Evolutionary conservation across 2,888 invertebrate species (phyloP).

Genomic region (Clostera curtula): DNA sequence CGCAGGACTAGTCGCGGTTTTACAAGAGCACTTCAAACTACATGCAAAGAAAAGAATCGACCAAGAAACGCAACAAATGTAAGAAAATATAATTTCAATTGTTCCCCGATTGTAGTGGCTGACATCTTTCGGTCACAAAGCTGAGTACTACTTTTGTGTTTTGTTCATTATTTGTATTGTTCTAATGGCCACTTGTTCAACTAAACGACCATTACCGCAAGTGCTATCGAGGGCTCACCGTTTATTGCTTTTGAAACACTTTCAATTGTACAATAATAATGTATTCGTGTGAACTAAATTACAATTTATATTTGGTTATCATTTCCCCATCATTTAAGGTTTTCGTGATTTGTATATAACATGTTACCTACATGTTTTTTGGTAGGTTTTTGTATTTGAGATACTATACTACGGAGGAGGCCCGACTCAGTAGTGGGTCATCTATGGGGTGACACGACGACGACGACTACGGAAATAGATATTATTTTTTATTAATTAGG

Average conservation of each 20-base stretch:
- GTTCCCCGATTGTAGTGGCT: constrained; percentile 34
- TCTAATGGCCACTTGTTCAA: constrained; percentile 39
- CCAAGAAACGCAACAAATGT: constrained; percentile 62
- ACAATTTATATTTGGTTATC: too few species aligned
- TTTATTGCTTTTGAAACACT: constrained; percentile 36
- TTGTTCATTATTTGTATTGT: constrained; percentile 59
- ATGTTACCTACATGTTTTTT: too few species aligned
- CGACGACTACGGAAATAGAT: too few species aligned
- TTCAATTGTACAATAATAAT: constrained; percentile 11
- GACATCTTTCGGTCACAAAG: constrained; percentile 63
- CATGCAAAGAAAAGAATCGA: constrained; percentile 43
- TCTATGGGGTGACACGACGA: too few species aligned
- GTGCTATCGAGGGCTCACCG: constrained; percentile 37
- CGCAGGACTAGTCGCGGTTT: constrained; percentile 31
- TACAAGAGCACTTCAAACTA: constrained; percentile 37
- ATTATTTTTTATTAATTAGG: too few species aligned
- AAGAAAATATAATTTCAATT: constrained; percentile 57
- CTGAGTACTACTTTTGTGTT: constrained; percentile 44
- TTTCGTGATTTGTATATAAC: too few species aligned
- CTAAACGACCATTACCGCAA: constrained; percentile 41
- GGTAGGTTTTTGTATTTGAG: too few species aligned
- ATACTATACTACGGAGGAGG: too few species aligned
- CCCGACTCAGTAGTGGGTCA: too few species aligned
- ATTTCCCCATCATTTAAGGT: too few species aligned
- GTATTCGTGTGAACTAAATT: constrained; percentile 23